phyloP scores from a whole-genome alignment of 2,797 vertebrate species.

The Phylloscopus collybita region DNA sequence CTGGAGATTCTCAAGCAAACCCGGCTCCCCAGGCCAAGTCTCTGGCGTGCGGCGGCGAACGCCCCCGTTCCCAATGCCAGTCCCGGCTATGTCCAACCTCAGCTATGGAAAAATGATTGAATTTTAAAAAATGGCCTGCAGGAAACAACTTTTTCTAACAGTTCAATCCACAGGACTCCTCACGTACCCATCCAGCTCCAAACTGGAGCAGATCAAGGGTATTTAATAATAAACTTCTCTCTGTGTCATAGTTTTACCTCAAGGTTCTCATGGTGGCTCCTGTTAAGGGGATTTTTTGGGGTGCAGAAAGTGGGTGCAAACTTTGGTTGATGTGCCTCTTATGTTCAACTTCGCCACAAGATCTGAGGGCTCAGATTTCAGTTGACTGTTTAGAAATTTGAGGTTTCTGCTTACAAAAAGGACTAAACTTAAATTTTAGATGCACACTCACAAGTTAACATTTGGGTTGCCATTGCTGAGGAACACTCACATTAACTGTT shows the following conservation, averaged over 20 bases:
- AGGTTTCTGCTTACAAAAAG: neutral
- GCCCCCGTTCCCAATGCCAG: neutral
- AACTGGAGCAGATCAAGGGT: neutral
- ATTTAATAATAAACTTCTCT: neutral
- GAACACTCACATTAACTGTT: neutral
- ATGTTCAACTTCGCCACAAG: neutral
- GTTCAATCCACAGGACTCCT: neutral
- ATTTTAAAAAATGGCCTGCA: neutral
- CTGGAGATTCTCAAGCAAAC: slow-evolving; percentile 57
- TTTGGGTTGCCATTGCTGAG: neutral
- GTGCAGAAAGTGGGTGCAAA: neutral
- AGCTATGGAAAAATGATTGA: neutral
- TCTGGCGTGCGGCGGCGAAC: neutral
- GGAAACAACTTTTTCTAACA: neutral
- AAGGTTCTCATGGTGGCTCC: neutral
- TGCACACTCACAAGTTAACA: neutral
- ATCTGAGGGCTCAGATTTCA: neutral
- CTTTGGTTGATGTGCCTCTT: neutral
- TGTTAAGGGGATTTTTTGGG: neutral
- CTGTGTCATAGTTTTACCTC: fast-evolving
- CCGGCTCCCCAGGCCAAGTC: neutral
- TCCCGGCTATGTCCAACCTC: neutral
- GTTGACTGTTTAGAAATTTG: neutral
- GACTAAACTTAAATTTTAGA: neutral
- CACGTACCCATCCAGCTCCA: fast-evolving